These are phyloP conservation scores for Nannobrachium achirus DNA, from an alignment of 2,113 vertebrate species.

Conservation along the genomic window DNA sequence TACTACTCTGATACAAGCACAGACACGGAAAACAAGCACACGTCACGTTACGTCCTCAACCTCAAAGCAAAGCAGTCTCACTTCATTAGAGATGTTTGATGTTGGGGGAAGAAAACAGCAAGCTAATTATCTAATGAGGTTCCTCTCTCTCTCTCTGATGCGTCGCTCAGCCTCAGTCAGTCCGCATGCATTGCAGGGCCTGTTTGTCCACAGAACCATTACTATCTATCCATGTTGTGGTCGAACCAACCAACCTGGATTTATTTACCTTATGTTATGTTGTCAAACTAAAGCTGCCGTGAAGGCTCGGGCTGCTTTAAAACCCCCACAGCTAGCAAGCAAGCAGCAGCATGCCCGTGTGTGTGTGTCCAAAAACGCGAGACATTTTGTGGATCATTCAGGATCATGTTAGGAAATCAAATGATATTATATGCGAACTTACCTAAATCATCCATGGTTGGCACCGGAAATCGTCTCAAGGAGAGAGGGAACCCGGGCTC, in stretches of 20 bases:
- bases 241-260: conserved; percentile 12
- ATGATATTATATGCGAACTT: conserved; percentile 54
- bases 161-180: not conserved
- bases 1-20: too few relatives aligned
- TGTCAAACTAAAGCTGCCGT: not conserved
- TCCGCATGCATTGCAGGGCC: conserved; percentile 20
- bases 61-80: too few relatives aligned
- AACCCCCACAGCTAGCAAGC: too few relatives aligned
- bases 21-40: too few relatives aligned
- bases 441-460: conserved; percentile 81
- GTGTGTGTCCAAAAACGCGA: conserved; percentile 1
- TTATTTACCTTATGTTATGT: not conserved
- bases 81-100: not conserved
- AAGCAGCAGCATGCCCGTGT: not conserved
- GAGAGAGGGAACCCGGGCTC: conserved; percentile 42
- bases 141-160: not conserved
- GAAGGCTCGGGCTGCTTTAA: not conserved
- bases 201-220: conserved; percentile 13
- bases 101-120: not conserved
- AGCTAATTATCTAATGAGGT: conserved; percentile 9
- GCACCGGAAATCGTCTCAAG: conserved; percentile 66
- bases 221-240: too few relatives aligned
- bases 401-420: conserved; percentile 1
- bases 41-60: too few relatives aligned
- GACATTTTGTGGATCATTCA: too few relatives aligned